phyloP scores from a whole-genome alignment of 2,797 vertebrate species.

The Coregonus suidteri region DNA sequence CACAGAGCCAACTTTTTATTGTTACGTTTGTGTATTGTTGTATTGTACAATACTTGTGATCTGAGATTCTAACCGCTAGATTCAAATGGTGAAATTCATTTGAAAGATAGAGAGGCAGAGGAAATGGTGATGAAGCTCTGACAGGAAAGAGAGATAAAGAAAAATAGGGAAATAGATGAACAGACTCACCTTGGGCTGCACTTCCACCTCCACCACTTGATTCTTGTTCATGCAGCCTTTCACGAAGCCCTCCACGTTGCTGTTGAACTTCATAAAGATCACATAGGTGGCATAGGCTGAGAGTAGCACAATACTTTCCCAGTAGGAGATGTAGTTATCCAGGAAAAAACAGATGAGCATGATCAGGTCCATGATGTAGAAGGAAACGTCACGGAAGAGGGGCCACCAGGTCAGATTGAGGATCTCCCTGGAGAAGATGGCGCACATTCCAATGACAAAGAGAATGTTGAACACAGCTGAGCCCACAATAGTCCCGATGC shows the following conservation, averaged over 20 bases:
- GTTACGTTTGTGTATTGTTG: slow-evolving; percentile 4
- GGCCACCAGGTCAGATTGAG: slow-evolving; percentile 99
- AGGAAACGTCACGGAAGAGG: slow-evolving; percentile 95
- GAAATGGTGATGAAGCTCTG: slow-evolving; percentile 11
- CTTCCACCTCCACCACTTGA: slow-evolving; percentile 92
- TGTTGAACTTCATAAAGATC: slow-evolving; percentile 97
- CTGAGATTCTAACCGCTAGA: background rate
- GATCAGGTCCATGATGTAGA: slow-evolving; percentile 96
- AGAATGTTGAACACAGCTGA: slow-evolving; percentile 99
- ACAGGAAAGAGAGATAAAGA: background rate
- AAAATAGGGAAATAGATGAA: slow-evolving; percentile 21
- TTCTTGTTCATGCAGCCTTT: slow-evolving; percentile 88
- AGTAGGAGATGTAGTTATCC: slow-evolving; percentile 93
- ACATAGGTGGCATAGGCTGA: slow-evolving; percentile 87
- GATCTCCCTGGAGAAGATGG: slow-evolving; percentile 97
- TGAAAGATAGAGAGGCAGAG: background rate
- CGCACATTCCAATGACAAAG: slow-evolving; percentile 99
- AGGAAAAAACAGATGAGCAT: slow-evolving; percentile 97
- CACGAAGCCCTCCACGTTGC: slow-evolving; percentile 83
- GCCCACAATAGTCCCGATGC: slow-evolving; percentile 98
- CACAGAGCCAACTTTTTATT: slow-evolving; percentile 18
- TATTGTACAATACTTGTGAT: background rate
- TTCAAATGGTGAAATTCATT: slow-evolving; percentile 4
- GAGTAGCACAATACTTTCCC: slow-evolving; percentile 89
- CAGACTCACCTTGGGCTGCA: slow-evolving; percentile 91